Conservation (phyloP, 2,797 vertebrate species). For the Tadarida brasiliensis region DNA sequence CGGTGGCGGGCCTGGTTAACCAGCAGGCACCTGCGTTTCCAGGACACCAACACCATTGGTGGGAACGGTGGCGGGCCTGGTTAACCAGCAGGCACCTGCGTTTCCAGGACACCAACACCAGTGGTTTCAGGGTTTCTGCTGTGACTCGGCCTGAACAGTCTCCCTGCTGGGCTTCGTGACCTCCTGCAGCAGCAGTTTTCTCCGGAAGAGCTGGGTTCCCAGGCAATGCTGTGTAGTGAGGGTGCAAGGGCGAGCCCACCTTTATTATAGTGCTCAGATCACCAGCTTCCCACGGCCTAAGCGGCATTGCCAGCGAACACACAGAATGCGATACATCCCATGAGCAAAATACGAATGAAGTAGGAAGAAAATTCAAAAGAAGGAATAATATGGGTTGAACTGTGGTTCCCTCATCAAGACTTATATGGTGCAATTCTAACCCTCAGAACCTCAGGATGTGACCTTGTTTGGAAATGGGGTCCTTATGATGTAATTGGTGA, state of each 20-base stretch:
- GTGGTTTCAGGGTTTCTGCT: neutral
- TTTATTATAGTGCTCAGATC: neutral
- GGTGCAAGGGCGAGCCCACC: neutral
- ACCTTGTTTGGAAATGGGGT: neutral
- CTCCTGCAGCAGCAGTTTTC: neutral
- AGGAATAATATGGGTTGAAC: neutral
- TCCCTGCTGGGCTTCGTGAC: neutral
- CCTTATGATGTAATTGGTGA: neutral
- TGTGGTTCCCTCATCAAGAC: neutral
- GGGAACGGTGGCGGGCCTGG: neutral
- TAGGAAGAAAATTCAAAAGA: neutral
- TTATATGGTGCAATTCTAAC: neutral
- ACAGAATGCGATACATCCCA: neutral
- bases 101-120: neutral
- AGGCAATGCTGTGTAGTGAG: neutral
- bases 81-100: neutral
- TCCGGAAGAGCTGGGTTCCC: neutral
- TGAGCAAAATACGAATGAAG: neutral
- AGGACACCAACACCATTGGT: neutral
- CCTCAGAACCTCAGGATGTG: neutral
- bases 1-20: neutral
- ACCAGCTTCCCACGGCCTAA: neutral
- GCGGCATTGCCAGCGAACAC: neutral
- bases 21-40: neutral
- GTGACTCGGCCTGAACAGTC: neutral